Percentiles rank a stretch among this genome's conserved stretches.
These are phyloP conservation scores for Sarcophaga bullata DNA, from an alignment of 1,140 invertebrate species.

Conservation along the genomic window DNA sequence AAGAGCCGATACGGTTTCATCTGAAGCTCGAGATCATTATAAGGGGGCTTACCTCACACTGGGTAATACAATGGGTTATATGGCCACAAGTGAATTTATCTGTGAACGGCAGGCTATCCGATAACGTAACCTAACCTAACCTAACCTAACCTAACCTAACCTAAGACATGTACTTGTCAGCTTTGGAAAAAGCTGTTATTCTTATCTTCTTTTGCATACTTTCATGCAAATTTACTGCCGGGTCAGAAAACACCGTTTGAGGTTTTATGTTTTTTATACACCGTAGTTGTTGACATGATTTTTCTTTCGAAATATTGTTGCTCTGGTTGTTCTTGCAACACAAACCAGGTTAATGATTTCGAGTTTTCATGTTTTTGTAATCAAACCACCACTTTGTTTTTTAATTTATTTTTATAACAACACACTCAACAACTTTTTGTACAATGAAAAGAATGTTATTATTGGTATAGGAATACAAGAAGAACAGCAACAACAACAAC, in stretches of 20 bases:
- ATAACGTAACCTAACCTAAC: too few relatives aligned
- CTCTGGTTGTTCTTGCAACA: neutral
- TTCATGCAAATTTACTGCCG: neutral
- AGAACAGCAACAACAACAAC: neutral
- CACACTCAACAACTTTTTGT: neutral
- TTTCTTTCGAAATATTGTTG: neutral
- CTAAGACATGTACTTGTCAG: too few relatives aligned
- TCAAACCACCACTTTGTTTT: neutral
- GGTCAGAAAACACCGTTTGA: neutral
- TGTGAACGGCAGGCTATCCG: too few relatives aligned
- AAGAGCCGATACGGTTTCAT: too few relatives aligned
- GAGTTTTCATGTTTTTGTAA: neutral
- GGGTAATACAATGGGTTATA: too few relatives aligned
- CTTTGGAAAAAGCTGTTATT: too few relatives aligned
- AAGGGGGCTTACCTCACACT: too few relatives aligned
- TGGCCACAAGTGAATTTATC: too few relatives aligned
- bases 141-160: too few relatives aligned
- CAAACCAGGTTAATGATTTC: constrained; percentile 4
- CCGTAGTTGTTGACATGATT: neutral
- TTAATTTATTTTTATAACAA: neutral
- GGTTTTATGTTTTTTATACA: neutral
- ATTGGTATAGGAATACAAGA: neutral
- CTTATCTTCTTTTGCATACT: neutral
- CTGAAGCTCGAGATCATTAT: too few relatives aligned
- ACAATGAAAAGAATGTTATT: neutral